A percentile compares a stretch with the other conserved stretches of the same genome.
phyloP scores from a whole-genome alignment of 2,797 vertebrate species.

The Gallinago nigripennis region DNA sequence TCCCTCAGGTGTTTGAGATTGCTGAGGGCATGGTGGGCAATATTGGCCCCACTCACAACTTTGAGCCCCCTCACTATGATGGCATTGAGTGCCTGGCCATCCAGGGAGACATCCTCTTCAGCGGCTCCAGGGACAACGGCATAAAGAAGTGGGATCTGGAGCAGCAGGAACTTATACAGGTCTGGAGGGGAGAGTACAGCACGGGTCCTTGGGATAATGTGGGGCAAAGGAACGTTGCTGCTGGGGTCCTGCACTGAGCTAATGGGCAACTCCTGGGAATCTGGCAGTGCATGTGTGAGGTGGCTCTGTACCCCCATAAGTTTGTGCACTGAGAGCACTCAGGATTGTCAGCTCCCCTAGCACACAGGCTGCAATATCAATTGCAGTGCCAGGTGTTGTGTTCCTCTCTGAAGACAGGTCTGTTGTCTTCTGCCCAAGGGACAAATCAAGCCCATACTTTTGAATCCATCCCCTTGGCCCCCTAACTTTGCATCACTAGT shows the following conservation, averaged over 20 bases:
- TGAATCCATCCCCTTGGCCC: not conserved
- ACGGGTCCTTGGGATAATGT: fast-evolving
- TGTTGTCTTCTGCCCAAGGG: not conserved
- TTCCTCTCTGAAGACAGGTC: not conserved
- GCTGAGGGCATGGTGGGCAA: slow-evolving; percentile 88
- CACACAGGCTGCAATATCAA: not conserved
- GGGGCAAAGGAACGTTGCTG: not conserved
- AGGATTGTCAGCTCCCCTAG: not conserved
- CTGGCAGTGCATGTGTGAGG: not conserved
- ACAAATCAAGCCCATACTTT: not conserved
- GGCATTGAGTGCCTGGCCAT: slow-evolving; percentile 96
- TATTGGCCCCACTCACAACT: slow-evolving; percentile 92
- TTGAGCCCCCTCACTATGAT: slow-evolving; percentile 97
- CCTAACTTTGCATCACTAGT: not conserved
- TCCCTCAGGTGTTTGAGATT: slow-evolving; percentile 89
- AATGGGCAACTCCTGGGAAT: not conserved
- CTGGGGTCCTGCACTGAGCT: not conserved
- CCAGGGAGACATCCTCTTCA: slow-evolving; percentile 90
- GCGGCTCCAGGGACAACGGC: slow-evolving; percentile 95
- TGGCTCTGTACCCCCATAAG: not conserved
- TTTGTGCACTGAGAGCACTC: not conserved
- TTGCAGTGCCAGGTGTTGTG: too few species aligned
- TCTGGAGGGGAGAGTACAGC: slow-evolving; percentile 17
- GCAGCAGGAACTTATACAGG: slow-evolving; percentile 94
- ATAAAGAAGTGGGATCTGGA: slow-evolving; percentile 98